A percentile compares a stretch with the other conserved stretches of the same genome.
phyloP scores from a whole-genome alignment of 2,113 vertebrate genomes.

The Camelus bactrianus region DNA sequence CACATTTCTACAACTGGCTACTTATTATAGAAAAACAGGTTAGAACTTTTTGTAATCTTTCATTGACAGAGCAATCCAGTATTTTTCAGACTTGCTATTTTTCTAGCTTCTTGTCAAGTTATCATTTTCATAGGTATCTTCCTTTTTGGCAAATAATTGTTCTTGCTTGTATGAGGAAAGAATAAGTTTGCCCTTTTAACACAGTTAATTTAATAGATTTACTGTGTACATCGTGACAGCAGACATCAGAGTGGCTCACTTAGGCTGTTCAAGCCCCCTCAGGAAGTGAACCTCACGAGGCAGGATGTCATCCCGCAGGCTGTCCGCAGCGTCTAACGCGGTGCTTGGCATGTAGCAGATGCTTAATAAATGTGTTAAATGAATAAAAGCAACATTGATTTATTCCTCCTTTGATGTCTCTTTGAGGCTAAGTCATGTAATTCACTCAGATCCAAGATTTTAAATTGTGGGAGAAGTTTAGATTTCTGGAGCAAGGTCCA shows the following conservation, averaged over 20 bases:
- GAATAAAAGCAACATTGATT: neutral
- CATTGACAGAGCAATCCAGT: neutral
- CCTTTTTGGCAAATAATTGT: neutral
- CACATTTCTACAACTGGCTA: neutral
- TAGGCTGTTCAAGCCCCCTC: neutral
- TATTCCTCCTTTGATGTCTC: neutral
- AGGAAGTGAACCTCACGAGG: too few relatives aligned
- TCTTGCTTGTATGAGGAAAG: neutral
- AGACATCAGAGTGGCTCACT: neutral
- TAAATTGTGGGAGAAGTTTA: neutral
- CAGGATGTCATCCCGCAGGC: neutral
- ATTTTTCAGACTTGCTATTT: neutral
- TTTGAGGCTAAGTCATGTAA: neutral
- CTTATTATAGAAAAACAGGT: neutral
- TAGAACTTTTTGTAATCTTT: neutral
- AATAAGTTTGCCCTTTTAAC: neutral
- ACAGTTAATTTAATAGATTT: too few relatives aligned
- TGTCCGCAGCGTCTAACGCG: neutral
- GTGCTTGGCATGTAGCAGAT: neutral
- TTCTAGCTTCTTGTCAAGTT: neutral
- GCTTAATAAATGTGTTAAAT: neutral
- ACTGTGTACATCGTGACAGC: accelerated
- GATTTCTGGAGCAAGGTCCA: neutral
- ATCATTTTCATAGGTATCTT: neutral
- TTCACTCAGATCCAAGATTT: neutral